Conservation (phyloP, 1,140 invertebrate genomes). For the Venturia canescens region DNA sequence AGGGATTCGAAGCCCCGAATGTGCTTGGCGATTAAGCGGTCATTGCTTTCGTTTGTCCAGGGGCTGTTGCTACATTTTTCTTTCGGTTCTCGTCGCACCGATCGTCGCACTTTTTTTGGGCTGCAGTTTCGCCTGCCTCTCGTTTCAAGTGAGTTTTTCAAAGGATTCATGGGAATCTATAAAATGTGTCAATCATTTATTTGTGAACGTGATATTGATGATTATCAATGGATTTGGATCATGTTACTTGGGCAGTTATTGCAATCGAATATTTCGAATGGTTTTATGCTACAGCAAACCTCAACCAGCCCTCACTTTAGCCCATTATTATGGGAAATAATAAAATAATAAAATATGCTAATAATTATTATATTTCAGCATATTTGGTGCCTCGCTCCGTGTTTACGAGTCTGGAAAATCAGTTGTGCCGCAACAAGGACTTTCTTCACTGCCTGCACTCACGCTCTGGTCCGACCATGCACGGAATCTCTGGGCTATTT, state of each 20-base stretch:
- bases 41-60: constrained; percentile 83
- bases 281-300: too few species aligned
- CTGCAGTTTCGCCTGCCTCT: constrained; percentile 84
- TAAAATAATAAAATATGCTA: too few species aligned
- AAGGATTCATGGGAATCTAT: background rate
- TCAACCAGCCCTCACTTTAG: too few species aligned
- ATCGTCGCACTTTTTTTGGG: constrained; percentile 83
- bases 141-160: constrained; percentile 80
- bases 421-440: constrained; percentile 81
- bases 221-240: too few species aligned
- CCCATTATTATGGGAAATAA: too few species aligned
- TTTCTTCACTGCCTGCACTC: constrained; percentile 78
- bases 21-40: constrained; percentile 85
- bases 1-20: constrained; percentile 84
- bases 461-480: constrained; percentile 80
- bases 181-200: background rate
- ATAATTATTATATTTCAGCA: constrained; percentile 77
- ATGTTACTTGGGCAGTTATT: too few species aligned
- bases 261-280: too few species aligned
- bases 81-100: constrained; percentile 83
- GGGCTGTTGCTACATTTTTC: constrained; percentile 83
- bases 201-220: too few species aligned
- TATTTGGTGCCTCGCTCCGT: constrained; percentile 84
- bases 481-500: constrained; percentile 81
- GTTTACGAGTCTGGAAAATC: constrained; percentile 82